These are phyloP conservation scores for Stegophylla sp. DNA, from an alignment of 2,888 invertebrate species.

Conservation along the genomic window DNA sequence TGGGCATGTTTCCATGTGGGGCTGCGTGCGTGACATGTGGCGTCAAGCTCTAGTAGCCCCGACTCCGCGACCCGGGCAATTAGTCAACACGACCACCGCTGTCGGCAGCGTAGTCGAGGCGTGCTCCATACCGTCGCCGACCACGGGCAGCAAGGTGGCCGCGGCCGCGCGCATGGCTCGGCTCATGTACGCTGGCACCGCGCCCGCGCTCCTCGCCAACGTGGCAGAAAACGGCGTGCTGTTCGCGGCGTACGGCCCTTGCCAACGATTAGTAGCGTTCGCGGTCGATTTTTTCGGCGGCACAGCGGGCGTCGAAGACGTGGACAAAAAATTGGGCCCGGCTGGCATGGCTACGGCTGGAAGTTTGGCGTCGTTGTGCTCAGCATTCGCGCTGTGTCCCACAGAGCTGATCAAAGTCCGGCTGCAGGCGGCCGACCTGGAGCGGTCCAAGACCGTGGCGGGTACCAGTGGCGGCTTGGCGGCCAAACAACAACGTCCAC, in stretches of 20 bases:
- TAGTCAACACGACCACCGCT: neutral
- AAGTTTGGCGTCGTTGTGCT: slow-evolving; percentile 67
- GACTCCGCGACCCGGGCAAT: neutral
- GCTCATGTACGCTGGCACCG: slow-evolving; percentile 85
- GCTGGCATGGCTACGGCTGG: slow-evolving; percentile 66
- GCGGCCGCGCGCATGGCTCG: slow-evolving; percentile 26
- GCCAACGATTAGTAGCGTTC: slow-evolving; percentile 13
- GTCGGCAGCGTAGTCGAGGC: slow-evolving; percentile 6
- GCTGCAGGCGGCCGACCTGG: slow-evolving; percentile 67
- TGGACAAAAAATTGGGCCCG: slow-evolving; percentile 64
- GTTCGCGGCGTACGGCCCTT: slow-evolving; percentile 38
- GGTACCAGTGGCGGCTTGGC: neutral
- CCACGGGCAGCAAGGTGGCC: neutral
- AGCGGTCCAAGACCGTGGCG: neutral
- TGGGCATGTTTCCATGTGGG: slow-evolving; percentile 26
- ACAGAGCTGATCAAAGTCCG: slow-evolving; percentile 50
- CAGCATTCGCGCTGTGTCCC: slow-evolving; percentile 66
- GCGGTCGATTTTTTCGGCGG: neutral
- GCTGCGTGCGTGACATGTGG: slow-evolving; percentile 50
- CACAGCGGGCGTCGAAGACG: neutral
- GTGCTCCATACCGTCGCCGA: neutral
- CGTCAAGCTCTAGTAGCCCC: slow-evolving; percentile 17
- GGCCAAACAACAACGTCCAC: neutral
- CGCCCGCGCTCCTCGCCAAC: slow-evolving; percentile 94
- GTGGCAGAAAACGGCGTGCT: slow-evolving; percentile 97